These are phyloP conservation scores for Drosophila tsacasi DNA, from an alignment of 1,140 invertebrate species.

Conservation along the genomic window DNA sequence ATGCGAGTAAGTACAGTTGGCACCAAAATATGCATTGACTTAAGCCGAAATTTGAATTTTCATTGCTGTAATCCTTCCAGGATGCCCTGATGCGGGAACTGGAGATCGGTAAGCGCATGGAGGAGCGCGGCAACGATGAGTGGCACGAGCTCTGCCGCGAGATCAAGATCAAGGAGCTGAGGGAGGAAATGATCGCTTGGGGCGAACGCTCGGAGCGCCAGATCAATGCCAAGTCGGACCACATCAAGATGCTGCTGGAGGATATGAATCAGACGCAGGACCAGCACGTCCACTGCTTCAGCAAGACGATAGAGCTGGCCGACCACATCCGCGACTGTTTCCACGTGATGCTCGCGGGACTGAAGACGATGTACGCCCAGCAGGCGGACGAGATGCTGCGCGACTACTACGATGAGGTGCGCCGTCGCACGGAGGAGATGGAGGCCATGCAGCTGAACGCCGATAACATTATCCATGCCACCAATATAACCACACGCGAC, in stretches of 20 bases:
- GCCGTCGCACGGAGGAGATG: constrained; percentile 58
- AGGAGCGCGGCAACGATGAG: constrained; percentile 46
- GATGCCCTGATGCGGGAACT: constrained; percentile 64
- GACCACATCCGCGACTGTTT: constrained; percentile 73
- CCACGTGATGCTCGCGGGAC: constrained; percentile 51
- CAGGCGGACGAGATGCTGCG: constrained; percentile 67
- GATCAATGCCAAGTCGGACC: constrained; percentile 65
- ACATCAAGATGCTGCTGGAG: constrained; percentile 59
- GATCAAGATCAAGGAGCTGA: constrained; percentile 67
- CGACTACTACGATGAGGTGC: constrained; percentile 72
- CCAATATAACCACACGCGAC: constrained; percentile 62
- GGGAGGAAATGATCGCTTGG: constrained; percentile 63
- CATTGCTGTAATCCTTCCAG: constrained; percentile 13
- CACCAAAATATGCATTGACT: not conserved
- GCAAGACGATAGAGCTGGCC: constrained; percentile 60
- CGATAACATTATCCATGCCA: constrained; percentile 76
- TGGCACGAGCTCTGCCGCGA: constrained; percentile 70
- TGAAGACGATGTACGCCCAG: constrained; percentile 57
- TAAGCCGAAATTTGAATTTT: not conserved
- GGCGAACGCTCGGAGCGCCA: constrained; percentile 44
- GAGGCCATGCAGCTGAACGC: constrained; percentile 60
- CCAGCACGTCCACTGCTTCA: constrained; percentile 46
- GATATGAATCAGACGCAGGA: constrained; percentile 71
- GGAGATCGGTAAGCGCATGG: constrained; percentile 69
- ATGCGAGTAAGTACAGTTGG: constrained; percentile 48